phyloP scores from a whole-genome alignment of 2,888 invertebrate genomes.

The Rhodophaea formosa region DNA sequence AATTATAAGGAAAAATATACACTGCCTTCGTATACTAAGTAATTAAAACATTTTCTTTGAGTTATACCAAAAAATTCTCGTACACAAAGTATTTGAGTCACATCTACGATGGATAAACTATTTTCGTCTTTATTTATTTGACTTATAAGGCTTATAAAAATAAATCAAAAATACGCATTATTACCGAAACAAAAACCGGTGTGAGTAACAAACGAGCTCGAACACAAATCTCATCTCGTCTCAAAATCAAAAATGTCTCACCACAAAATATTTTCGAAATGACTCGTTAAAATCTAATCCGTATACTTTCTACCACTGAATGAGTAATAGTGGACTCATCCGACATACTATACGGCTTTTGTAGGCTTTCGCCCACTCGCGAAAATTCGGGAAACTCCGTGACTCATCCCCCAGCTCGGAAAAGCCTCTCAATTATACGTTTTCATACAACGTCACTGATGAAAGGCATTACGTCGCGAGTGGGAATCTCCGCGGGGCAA shows the following conservation, averaged over 20 bases:
- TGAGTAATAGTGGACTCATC: constrained; percentile 62
- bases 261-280: not conserved
- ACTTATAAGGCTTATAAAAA: no score
- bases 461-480: constrained; percentile 60
- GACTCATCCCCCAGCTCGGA: constrained; percentile 67
- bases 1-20: no score
- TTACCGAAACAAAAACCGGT: not conserved
- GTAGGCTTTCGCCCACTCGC: constrained; percentile 61
- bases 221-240: not conserved
- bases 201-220: not conserved
- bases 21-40: no score
- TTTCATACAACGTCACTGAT: constrained; percentile 51
- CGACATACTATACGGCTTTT: constrained; percentile 55
- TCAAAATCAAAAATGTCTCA: not conserved
- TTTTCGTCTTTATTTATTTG: no score
- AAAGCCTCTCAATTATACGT: constrained; percentile 61
- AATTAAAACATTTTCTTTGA: no score
- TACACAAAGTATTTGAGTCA: no score
- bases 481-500: constrained; percentile 51
- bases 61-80: no score
- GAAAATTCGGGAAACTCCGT: constrained; percentile 74
- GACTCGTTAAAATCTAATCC: constrained; percentile 19
- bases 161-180: not conserved
- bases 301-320: constrained; percentile 52
- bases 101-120: no score